phyloP scores from a whole-genome alignment of 2,113 vertebrate species.

The Pedetes capensis region DNA sequence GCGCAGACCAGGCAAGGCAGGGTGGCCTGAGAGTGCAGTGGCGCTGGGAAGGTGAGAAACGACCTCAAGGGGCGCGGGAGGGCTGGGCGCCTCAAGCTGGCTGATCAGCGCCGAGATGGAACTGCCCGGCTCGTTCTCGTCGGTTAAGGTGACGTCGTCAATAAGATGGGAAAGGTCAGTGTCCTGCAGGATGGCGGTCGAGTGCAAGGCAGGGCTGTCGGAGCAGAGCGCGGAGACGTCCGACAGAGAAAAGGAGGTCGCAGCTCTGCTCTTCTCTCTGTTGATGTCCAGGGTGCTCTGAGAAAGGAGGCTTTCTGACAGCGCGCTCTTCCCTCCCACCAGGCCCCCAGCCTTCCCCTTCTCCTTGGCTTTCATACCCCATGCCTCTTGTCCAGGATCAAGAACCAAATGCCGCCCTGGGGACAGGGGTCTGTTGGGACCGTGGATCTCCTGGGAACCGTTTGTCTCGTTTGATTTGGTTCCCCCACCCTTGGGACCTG shows the following conservation, averaged over 20 bases:
- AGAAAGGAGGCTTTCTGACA: conserved; percentile 32
- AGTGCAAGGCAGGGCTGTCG: conserved; percentile 74
- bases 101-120: conserved; percentile 92
- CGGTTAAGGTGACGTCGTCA: conserved; percentile 88
- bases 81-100: conserved; percentile 85
- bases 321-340: neutral
- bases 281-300: conserved; percentile 52
- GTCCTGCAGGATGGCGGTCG: conserved; percentile 84
- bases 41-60: conserved; percentile 54
- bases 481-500: conserved; percentile 23
- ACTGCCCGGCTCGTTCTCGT: conserved; percentile 86
- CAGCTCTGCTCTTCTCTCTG: neutral
- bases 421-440: conserved; percentile 41
- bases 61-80: conserved; percentile 71
- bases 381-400: neutral
- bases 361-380: neutral
- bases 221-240: conserved; percentile 43
- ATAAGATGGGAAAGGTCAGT: conserved; percentile 93
- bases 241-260: conserved; percentile 67
- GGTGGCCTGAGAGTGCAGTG: neutral
- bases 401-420: neutral
- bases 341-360: neutral
- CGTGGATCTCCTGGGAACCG: conserved; percentile 53
- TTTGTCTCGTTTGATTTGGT: conserved; percentile 35
- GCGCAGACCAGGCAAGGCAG: neutral